Conservation (phyloP, 1,140 invertebrate genomes). For the Drosophila subobscura region DNA sequence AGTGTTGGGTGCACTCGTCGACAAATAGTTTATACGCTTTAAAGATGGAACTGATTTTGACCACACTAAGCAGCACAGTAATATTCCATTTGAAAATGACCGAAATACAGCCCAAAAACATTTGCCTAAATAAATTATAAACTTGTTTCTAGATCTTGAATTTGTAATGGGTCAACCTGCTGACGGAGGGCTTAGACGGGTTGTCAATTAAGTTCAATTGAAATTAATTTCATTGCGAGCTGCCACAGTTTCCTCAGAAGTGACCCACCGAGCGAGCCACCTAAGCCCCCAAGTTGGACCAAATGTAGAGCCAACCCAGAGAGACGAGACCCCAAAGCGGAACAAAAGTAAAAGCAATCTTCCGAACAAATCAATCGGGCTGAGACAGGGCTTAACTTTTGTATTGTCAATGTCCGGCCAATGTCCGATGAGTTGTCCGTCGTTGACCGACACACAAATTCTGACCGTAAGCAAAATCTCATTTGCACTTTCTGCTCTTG, state of each 20-base stretch:
- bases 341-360: slow-evolving; percentile 9
- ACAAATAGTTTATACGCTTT: too few species aligned
- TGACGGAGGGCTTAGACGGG: slow-evolving; percentile 12
- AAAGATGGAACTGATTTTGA: too few species aligned
- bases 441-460: slow-evolving; percentile 52
- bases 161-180: slow-evolving; percentile 22
- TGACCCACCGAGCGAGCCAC: slow-evolving; percentile 26
- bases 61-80: too few species aligned
- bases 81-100: too few species aligned
- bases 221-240: slow-evolving; percentile 64
- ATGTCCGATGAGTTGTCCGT: slow-evolving; percentile 6
- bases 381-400: slow-evolving; percentile 25
- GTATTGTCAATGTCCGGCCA: slow-evolving; percentile 10
- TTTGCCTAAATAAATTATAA: slow-evolving; percentile 1
- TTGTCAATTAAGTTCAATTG: slow-evolving; percentile 72
- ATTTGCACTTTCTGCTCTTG: slow-evolving; percentile 64
- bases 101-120: not conserved
- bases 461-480: slow-evolving; percentile 50
- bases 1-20: too few species aligned
- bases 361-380: slow-evolving; percentile 45
- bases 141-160: slow-evolving; percentile 7
- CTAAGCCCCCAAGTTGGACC: slow-evolving; percentile 31
- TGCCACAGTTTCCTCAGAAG: slow-evolving; percentile 38
- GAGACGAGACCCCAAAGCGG: slow-evolving; percentile 7
- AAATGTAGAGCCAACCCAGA: slow-evolving; percentile 14